Conservation (phyloP, 2,113 vertebrate species). For the Sinocyclocheilus maitianheensis region DNA sequence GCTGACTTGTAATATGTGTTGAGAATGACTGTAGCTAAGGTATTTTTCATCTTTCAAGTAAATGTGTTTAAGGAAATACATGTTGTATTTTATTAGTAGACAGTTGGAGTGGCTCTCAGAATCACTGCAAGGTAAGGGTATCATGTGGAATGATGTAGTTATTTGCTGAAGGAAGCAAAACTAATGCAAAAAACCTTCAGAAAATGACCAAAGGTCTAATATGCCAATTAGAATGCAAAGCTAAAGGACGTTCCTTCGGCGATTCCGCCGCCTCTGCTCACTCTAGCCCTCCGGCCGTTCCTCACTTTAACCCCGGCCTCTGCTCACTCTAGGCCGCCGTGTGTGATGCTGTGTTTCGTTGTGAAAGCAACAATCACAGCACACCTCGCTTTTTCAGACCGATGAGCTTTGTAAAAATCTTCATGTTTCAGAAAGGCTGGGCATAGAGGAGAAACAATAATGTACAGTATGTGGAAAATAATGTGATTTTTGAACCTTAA, state of each 20-base stretch:
- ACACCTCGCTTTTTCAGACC: too few relatives aligned
- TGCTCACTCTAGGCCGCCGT: too few relatives aligned
- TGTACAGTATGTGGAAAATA: too few relatives aligned
- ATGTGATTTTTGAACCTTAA: too few relatives aligned
- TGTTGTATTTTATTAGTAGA: neutral
- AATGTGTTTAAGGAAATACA: neutral
- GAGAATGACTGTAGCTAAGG: neutral
- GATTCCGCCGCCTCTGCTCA: too few relatives aligned
- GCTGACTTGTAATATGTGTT: neutral
- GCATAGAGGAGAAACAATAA: too few relatives aligned
- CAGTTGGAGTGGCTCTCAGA: neutral
- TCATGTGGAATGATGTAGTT: constrained; percentile 13
- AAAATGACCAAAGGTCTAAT: constrained; percentile 41
- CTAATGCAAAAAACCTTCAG: neutral
- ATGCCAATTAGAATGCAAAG: neutral
- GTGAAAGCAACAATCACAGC: too few relatives aligned
- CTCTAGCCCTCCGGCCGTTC: too few relatives aligned
- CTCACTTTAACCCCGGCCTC: too few relatives aligned
- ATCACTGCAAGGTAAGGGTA: neutral
- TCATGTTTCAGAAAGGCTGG: too few relatives aligned
- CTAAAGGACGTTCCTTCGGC: neutral
- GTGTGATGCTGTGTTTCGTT: too few relatives aligned
- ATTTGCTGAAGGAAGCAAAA: constrained; percentile 44
- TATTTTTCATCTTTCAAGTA: neutral
- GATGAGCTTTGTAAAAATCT: too few relatives aligned